These are phyloP conservation scores for Spicauda simplicius DNA, from an alignment of 2,888 invertebrate genomes.

Conservation along the genomic window DNA sequence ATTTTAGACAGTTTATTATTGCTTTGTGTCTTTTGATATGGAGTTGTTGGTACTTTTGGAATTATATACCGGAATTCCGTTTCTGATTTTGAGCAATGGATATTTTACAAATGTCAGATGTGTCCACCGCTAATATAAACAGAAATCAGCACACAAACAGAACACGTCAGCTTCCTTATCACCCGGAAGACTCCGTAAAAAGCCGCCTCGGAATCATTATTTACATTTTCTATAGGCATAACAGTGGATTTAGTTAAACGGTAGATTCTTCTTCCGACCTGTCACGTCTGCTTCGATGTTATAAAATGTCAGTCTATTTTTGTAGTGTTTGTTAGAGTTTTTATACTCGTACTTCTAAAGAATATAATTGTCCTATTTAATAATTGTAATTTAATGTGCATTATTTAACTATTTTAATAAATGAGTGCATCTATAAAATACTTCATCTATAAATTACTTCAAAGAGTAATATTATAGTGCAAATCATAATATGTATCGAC, in stretches of 20 bases:
- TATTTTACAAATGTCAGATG: constrained; percentile 17
- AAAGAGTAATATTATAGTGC: background rate
- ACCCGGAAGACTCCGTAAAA: constrained; percentile 46
- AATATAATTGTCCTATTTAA: too few relatives aligned
- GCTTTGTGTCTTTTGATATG: background rate
- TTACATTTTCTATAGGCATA: constrained; percentile 33
- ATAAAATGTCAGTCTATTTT: background rate
- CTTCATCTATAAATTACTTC: too few relatives aligned
- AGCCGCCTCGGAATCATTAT: constrained; percentile 42
- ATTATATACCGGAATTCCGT: constrained; percentile 14
- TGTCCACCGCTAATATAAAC: constrained; percentile 19
- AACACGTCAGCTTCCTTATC: constrained; percentile 63
- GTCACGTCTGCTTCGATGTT: constrained; percentile 3
- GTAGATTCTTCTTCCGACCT: constrained; percentile 25
- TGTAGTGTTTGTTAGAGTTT: background rate
- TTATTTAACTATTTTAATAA: too few relatives aligned
- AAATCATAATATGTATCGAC: background rate
- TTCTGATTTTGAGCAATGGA: constrained; percentile 45
- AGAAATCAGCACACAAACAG: constrained; percentile 28
- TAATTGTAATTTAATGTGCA: too few relatives aligned
- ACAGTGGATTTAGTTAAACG: constrained; percentile 15
- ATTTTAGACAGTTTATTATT: background rate
- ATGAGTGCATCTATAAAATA: too few relatives aligned
- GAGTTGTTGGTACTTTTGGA: background rate
- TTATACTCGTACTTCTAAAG: too few relatives aligned